These are phyloP conservation scores for Miniopterus natalensis DNA, from an alignment of 2,113 vertebrate species.

Conservation along the genomic window DNA sequence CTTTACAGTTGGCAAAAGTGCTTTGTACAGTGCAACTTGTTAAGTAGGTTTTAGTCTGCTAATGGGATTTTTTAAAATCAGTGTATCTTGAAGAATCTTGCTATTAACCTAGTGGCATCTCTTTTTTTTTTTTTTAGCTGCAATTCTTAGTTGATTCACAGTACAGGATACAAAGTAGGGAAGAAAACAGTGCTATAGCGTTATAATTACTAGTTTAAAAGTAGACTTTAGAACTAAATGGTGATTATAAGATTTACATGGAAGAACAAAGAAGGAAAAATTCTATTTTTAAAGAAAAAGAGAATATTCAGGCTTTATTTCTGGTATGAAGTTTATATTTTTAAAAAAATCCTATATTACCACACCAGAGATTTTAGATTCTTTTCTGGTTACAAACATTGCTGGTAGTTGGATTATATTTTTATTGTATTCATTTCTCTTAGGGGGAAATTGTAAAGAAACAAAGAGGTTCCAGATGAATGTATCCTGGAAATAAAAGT, in stretches of 20 bases:
- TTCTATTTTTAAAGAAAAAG: constrained; percentile 85
- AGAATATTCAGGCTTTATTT: constrained; percentile 86
- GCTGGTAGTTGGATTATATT: constrained; percentile 84
- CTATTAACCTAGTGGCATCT: background rate
- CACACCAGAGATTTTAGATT: constrained; percentile 83
- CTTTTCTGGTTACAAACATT: constrained; percentile 82
- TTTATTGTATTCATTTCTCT: constrained; percentile 85
- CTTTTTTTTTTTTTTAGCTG: background rate
- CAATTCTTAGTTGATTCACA: constrained; percentile 55
- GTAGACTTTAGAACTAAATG: constrained; percentile 71
- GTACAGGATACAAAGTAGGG: constrained; percentile 48
- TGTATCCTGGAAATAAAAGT: constrained; percentile 85
- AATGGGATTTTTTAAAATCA: background rate
- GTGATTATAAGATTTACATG: constrained; percentile 73
- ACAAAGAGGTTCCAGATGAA: constrained; percentile 82
- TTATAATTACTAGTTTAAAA: constrained; percentile 67
- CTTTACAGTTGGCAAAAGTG: constrained; percentile 67
- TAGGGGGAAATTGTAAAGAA: constrained; percentile 84
- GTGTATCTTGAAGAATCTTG: constrained; percentile 52
- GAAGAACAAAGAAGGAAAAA: constrained; percentile 78
- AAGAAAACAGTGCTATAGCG: background rate
- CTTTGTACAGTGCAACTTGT: constrained; percentile 58
- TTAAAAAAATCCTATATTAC: constrained; percentile 80
- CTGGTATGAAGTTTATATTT: constrained; percentile 86
- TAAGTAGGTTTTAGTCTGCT: constrained; percentile 52